Base-by-base conservation (phyloP, 2,113 vertebrate species). In the Cottus gobio region DNA sequence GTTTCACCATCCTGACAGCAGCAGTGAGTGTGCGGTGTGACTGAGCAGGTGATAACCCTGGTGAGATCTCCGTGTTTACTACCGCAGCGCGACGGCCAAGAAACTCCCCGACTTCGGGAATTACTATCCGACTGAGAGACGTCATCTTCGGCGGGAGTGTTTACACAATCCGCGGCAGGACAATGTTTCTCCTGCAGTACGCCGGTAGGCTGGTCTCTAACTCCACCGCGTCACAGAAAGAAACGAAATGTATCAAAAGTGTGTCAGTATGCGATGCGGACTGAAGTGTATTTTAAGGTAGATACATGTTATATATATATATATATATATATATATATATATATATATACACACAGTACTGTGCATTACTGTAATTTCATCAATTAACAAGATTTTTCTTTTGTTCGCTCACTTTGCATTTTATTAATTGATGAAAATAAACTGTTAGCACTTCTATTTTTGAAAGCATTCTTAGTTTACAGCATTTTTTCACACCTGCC, bases 111-210 rank as follows among this genome's bases (percentile, higher is more conserved):
- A 26, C 28, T 44, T 20, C 20, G 46, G 7, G 74, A 64, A 67
- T 58, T 68, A 9, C 24, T 9, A 5, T 16, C 52, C 1, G 26
- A 7, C 63, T 9, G 37, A 77, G 13, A 67, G 20, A 67, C 52
- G 62, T 48, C 18, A 13, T 20, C 52, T 18, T 24, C 36, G 2
- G 12, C 0, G 24, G 26, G 73, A 42, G 48, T 2, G 24, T 42
- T 16, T 11, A 7, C 15, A 20, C 6, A 15, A 37, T 2, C 56
- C 2, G 42, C 39, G 30, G 22, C 75, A 50, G 57, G 56, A 61
- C 24, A 11, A 70, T 78, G 57, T 70, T 70, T 54, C 66, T 70
- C 31, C 76, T 70, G 74, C 74, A 70, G 76, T 78, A 70, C 76
- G 39, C 75, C n/a, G 75, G 75, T 62, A 62, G 44, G 75, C 56